Evolutionary conservation across 2,888 invertebrate species (phyloP).

Genomic region (Acronicta leporina): DNA sequence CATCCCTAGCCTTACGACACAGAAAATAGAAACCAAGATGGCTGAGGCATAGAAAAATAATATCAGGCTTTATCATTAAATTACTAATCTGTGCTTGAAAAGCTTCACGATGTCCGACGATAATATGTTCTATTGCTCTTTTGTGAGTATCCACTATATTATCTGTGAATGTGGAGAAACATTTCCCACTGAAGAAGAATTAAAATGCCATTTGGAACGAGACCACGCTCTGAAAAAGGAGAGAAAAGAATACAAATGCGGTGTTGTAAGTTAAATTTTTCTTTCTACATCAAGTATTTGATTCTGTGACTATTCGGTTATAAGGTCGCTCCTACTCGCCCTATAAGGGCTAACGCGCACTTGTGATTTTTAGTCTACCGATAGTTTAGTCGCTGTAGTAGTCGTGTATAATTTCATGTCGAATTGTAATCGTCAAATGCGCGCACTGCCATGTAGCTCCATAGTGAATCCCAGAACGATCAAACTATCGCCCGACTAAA

Average conservation of each 20-base stretch:
- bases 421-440: too few relatives aligned
- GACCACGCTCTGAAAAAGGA: constrained; percentile 72
- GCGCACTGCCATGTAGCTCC: too few relatives aligned
- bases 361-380: too few relatives aligned
- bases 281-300: not conserved
- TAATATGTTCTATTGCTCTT: constrained; percentile 72
- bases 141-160: constrained; percentile 79
- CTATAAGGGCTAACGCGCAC: too few relatives aligned
- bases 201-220: constrained; percentile 69
- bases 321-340: too few relatives aligned
- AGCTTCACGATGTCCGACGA: constrained; percentile 58
- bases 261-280: constrained; percentile 58
- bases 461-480: too few relatives aligned
- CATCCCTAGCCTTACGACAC: constrained; percentile 35
- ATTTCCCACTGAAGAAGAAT: constrained; percentile 72
- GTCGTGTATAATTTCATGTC: too few relatives aligned
- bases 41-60: constrained; percentile 59
- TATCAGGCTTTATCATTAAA: constrained; percentile 45
- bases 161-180: constrained; percentile 81
- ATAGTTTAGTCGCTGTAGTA: too few relatives aligned
- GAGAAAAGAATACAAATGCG: constrained; percentile 66
- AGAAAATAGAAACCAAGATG: constrained; percentile 62
- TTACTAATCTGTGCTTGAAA: constrained; percentile 71
- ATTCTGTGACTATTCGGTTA: not conserved
- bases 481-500: too few relatives aligned